These are phyloP conservation scores for Aphelenchoides fujianensis DNA, from an alignment of 1,140 invertebrate species.

Conservation along the genomic window DNA sequence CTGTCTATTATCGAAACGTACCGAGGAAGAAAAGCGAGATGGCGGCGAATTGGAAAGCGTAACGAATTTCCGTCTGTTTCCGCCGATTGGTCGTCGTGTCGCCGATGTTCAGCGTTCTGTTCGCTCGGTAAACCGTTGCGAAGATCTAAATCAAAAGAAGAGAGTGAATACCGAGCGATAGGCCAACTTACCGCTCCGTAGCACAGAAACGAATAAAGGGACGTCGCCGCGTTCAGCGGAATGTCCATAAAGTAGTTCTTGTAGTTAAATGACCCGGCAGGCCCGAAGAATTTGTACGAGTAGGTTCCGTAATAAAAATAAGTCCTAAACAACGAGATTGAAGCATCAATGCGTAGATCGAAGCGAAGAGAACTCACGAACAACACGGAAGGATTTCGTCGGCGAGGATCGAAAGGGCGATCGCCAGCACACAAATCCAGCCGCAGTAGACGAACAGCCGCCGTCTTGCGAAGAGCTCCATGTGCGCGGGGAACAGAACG, in stretches of 20 bases:
- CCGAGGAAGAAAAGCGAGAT: slow-evolving; percentile 12
- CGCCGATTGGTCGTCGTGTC: not conserved
- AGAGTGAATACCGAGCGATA: not conserved
- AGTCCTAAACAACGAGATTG: not conserved
- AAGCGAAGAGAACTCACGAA: not conserved
- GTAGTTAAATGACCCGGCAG: not conserved
- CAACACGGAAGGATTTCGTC: slow-evolving; percentile 6
- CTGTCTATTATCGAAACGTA: not conserved
- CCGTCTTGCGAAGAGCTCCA: not conserved
- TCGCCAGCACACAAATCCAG: not conserved
- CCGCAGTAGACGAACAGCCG: not conserved
- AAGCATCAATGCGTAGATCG: too few relatives aligned
- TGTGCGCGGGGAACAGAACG: slow-evolving; percentile 1
- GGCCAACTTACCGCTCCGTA: not conserved
- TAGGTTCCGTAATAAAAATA: slow-evolving; percentile 15
- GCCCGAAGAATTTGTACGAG: slow-evolving; percentile 12
- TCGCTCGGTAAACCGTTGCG: not conserved
- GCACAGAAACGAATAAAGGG: not conserved
- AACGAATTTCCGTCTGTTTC: slow-evolving; percentile 7
- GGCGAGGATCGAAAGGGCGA: not conserved
- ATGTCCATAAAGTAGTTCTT: slow-evolving; percentile 10
- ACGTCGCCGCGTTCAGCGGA: not conserved
- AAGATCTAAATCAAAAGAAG: not conserved
- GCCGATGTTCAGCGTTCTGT: not conserved
- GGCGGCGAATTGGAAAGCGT: slow-evolving; percentile 4